Evolutionary conservation across 1,140 invertebrate genomes (phyloP).

Genomic region (Parasteatoda tepidariorum): DNA sequence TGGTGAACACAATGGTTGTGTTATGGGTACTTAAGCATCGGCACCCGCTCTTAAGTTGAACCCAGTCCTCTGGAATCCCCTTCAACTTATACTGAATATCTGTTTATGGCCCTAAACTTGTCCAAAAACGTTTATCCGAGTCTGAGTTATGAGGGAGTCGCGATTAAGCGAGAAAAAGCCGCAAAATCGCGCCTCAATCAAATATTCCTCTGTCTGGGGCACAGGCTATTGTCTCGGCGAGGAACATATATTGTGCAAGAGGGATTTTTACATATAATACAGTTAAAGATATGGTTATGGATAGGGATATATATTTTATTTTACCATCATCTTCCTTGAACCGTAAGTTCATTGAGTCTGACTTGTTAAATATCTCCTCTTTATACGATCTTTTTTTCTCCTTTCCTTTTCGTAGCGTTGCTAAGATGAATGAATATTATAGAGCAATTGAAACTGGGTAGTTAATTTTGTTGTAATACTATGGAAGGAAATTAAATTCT

Average conservation of each 20-base stretch:
- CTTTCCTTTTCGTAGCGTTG: too few relatives aligned
- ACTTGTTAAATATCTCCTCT: slow-evolving; percentile 26
- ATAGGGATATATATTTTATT: background rate
- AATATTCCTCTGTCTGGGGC: background rate
- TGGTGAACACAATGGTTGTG: slow-evolving; percentile 14
- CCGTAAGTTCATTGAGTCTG: slow-evolving; percentile 3
- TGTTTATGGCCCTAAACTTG: slow-evolving; percentile 23
- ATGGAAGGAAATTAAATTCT: too few relatives aligned
- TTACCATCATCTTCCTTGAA: background rate
- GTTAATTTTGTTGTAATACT: too few relatives aligned
- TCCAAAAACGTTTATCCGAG: slow-evolving; percentile 24
- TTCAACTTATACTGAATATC: slow-evolving; percentile 27
- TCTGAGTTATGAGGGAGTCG: slow-evolving; percentile 29
- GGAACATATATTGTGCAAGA: background rate
- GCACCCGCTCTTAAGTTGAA: background rate
- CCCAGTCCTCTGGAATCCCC: background rate
- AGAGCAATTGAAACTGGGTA: too few relatives aligned
- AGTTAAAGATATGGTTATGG: slow-evolving; percentile 9
- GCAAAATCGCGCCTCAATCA: slow-evolving; percentile 2
- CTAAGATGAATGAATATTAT: too few relatives aligned
- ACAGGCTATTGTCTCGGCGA: background rate
- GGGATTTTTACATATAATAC: slow-evolving; percentile 45
- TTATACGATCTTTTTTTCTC: background rate
- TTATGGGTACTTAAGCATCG: slow-evolving; percentile 14
- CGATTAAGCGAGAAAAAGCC: slow-evolving; percentile 27